A percentile compares a stretch with the other conserved stretches of the same genome.
phyloP scores from a whole-genome alignment of 2,888 invertebrate species.

The Pseudoips prasinana region DNA sequence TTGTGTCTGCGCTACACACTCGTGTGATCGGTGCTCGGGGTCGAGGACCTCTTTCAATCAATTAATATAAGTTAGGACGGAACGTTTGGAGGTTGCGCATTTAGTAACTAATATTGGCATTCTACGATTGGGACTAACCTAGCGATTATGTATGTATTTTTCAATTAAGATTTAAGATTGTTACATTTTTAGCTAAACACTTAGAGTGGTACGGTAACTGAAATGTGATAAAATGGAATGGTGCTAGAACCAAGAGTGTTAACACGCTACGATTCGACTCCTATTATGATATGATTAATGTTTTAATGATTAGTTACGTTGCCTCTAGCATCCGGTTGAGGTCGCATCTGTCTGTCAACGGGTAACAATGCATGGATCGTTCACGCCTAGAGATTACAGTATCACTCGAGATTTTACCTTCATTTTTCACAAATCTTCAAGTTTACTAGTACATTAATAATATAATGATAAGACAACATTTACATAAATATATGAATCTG shows the following conservation, averaged over 20 bases:
- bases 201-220: constrained; percentile 83
- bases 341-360: constrained; percentile 67
- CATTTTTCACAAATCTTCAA: constrained; percentile 69
- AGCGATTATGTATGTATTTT: constrained; percentile 80
- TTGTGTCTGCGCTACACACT: constrained; percentile 40
- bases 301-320: constrained; percentile 77
- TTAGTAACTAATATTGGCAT: constrained; percentile 82
- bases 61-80: constrained; percentile 70
- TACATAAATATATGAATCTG: constrained; percentile 58
- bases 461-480: constrained; percentile 70
- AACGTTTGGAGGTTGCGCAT: constrained; percentile 77
- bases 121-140: constrained; percentile 83
- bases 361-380: constrained; percentile 53
- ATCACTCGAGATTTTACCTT: constrained; percentile 78
- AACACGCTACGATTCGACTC: constrained; percentile 82
- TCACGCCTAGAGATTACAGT: constrained; percentile 75
- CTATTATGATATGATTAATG: constrained; percentile 77
- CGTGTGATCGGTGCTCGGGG: constrained; percentile 67
- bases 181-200: constrained; percentile 83
- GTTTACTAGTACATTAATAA: constrained; percentile 73
- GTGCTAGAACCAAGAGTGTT: constrained; percentile 83
- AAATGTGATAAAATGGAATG: constrained; percentile 83
- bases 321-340: constrained; percentile 77
- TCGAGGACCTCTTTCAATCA: constrained; percentile 69
- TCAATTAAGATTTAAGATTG: constrained; percentile 81